These are phyloP conservation scores for Platypus cylindrus DNA, from an alignment of 2,888 invertebrate species.

Conservation along the genomic window DNA sequence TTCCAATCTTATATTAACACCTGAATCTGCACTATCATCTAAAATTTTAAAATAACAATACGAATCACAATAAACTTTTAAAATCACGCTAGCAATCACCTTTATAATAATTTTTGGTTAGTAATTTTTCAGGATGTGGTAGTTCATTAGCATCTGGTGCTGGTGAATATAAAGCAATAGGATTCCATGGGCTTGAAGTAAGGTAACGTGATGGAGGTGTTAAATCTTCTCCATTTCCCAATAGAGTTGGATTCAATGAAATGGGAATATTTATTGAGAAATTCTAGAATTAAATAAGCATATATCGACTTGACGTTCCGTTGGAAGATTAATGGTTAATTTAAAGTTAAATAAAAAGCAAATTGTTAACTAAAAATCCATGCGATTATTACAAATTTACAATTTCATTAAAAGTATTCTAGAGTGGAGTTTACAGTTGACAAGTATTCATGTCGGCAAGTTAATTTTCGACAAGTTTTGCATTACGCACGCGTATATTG, in stretches of 20 bases:
- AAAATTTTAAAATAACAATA: slow-evolving; percentile 8
- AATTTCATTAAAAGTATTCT: too few relatives aligned
- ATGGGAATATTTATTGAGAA: slow-evolving; percentile 30
- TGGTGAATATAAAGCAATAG: slow-evolving; percentile 1
- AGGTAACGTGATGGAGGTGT: slow-evolving; percentile 30
- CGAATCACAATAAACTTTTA: background rate
- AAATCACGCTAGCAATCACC: too few relatives aligned
- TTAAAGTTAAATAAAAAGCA: background rate
- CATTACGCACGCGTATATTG: too few relatives aligned
- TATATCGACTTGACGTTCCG: too few relatives aligned
- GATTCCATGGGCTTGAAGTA: slow-evolving; percentile 15
- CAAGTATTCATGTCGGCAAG: too few relatives aligned
- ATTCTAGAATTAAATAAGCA: slow-evolving; percentile 18
- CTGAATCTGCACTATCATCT: slow-evolving; percentile 32
- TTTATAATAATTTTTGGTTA: slow-evolving; percentile 20
- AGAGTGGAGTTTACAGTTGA: too few relatives aligned
- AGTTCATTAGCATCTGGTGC: slow-evolving; percentile 32
- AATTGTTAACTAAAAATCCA: too few relatives aligned
- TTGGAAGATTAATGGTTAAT: too few relatives aligned
- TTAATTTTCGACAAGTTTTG: too few relatives aligned
- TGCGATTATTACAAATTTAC: too few relatives aligned
- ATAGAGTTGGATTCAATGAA: slow-evolving; percentile 27
- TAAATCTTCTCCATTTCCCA: slow-evolving; percentile 27
- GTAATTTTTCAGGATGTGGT: slow-evolving; percentile 34
- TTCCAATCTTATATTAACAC: slow-evolving; percentile 25